Base-by-base conservation (phyloP, 1,140 invertebrate genomes). In the Eurytemora carolleeae region DNA sequence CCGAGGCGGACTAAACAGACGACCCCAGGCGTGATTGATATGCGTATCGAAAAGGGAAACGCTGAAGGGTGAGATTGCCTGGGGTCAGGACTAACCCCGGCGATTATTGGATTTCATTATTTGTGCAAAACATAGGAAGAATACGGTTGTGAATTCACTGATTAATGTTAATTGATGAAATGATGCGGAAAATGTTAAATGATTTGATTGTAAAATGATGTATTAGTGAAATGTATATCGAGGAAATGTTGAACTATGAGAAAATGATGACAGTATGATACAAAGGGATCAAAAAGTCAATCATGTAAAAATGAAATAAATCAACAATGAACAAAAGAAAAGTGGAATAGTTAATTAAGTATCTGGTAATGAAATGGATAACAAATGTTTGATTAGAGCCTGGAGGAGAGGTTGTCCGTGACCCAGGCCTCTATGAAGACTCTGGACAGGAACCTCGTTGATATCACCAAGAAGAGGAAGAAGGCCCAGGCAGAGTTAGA, bases 381-480 rank as follows among this genome's bases (percentile, higher is more conserved):
- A n/a, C n/a, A n/a, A n/a, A n/a, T 44, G 31, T 12, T 44, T 12
- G 7, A 12, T 44, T 44, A 44, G 31, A 44, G 31, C n/a, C n/a
- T 44, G 31, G 59, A 60, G 17, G 31, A 20, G 1, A 55, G 59
- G 18, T 44, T 60, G 16, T 17, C n/a, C 18, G 16, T 18, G 3
- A 60, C 31, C 19, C 24, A 17, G 2, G 23, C 21, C 31, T 19
- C 17, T 20, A n/a, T 60, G 1, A 60, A 53, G 18, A 17, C 19
- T 16, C 18, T 60, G n/a, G 59, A 60, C 26, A 60, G 53, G 24
- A 60, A 53, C 17, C 44, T 60, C 15, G 80, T 84, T 57, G 83
- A 85, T 71, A 83, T 93, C 24, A 86, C 86, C 67, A 76, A 79
- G 57, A 84, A 88, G 66, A 75, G 89, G 52, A 84, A 82, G 70